Conservation (phyloP, 92 coral and sea anemone species). For the Epizoanthus illoricatus region DNA sequence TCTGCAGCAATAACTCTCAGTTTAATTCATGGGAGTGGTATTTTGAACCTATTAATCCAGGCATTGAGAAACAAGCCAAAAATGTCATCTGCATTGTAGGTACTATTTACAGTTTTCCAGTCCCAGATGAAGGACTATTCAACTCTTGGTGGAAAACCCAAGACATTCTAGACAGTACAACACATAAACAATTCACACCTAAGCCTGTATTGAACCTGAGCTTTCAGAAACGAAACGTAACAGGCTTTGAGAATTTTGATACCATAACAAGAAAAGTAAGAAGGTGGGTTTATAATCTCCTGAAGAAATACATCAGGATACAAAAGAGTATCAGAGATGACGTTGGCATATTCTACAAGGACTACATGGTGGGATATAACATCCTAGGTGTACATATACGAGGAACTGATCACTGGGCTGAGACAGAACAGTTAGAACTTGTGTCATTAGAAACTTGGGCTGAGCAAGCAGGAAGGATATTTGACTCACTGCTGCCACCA, state of each 20-base stretch:
- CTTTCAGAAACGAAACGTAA: slow-evolving; percentile 45
- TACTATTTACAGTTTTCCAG: slow-evolving; percentile 17
- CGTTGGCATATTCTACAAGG: slow-evolving; percentile 45
- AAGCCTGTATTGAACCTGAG: slow-evolving; percentile 45
- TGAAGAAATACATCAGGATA: slow-evolving; percentile 47
- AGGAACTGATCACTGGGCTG: slow-evolving; percentile 73
- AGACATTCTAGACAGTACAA: neutral
- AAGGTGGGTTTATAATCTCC: slow-evolving; percentile 45
- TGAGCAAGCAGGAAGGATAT: slow-evolving; percentile 44
- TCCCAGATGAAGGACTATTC: slow-evolving; percentile 4
- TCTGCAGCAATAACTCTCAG: slow-evolving; percentile 31
- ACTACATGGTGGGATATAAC: slow-evolving; percentile 45
- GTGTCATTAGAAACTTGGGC: slow-evolving; percentile 59
- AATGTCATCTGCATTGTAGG: slow-evolving; percentile 56
- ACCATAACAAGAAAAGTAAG: slow-evolving; percentile 49
- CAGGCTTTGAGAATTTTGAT: slow-evolving; percentile 38
- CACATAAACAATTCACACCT: slow-evolving; percentile 12
- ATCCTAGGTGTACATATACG: slow-evolving; percentile 85
- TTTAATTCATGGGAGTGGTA: slow-evolving; percentile 78
- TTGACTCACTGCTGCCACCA: slow-evolving; percentile 52
- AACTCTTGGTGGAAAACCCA: slow-evolving; percentile 20
- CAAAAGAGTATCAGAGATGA: slow-evolving; percentile 35
- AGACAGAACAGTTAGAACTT: slow-evolving; percentile 47
- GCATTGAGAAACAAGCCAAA: slow-evolving; percentile 46
- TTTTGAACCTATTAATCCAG: slow-evolving; percentile 66